Percentiles rank a stretch among this genome's conserved stretches.
phyloP scores from a whole-genome alignment of 2,113 vertebrate species.

The Dipodomys merriami region DNA sequence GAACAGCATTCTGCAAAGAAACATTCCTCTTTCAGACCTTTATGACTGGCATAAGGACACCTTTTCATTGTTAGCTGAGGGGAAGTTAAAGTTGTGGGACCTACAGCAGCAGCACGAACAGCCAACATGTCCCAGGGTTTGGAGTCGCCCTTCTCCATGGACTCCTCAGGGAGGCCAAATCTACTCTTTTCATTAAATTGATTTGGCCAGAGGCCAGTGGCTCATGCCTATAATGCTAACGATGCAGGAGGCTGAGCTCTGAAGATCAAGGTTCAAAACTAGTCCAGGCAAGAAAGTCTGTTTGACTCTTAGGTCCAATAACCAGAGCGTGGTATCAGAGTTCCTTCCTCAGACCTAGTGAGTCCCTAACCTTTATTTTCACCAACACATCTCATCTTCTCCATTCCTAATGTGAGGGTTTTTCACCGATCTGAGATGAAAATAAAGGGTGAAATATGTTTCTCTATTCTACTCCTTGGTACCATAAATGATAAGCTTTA shows the following conservation, averaged over 20 bases:
- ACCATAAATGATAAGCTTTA: background rate
- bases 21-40: background rate
- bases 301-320: background rate
- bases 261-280: no score
- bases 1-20: background rate
- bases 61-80: background rate
- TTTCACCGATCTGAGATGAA: background rate
- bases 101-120: background rate
- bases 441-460: background rate
- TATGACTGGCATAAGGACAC: background rate
- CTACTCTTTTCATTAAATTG: background rate
- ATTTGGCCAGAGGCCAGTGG: background rate
- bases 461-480: background rate
- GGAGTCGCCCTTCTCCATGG: background rate
- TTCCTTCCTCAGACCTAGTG: background rate
- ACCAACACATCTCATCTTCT: background rate
- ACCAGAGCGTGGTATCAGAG: background rate
- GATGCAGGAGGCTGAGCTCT: no score
- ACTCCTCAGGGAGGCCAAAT: background rate
- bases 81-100: background rate
- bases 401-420: background rate
- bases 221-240: no score
- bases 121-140: background rate
- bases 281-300: no score
- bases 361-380: background rate